Base-by-base conservation (phyloP, 2,797 vertebrate species). In the Clarias pachynema region DNA sequence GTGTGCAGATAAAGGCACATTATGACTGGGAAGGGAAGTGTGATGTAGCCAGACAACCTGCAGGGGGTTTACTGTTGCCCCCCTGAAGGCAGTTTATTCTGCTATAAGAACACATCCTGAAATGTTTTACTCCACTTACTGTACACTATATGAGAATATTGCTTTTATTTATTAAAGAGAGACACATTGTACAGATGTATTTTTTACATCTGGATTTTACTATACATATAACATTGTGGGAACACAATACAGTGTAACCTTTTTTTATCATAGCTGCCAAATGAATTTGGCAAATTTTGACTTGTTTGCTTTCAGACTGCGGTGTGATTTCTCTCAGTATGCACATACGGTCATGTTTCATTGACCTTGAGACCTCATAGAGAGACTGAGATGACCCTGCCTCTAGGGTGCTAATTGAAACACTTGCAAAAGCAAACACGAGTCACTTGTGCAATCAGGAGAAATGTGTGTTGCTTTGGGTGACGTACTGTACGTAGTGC, bases 351-450 rank as follows among this genome's bases (percentile, higher is more conserved):
- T 29, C 44, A 24, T 34, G 73, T 40, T 84, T 78, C 49, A 14
- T 0, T 78, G 29, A 78, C 31, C 60, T 68, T 84, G 56, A 29
- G 49, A 79, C 60, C 57, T n/a, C 49, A 31, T 16, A n/a, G 49
- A 18, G 60, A 66, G 78, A 65, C 29, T 40, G 31, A 60, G 53
- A 59, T 72, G 49, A 72, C 29, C 26, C 15, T 82, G 56, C 34
- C 29, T 59, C 53, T 40, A 59, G 53, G 66, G 68, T 82, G 81
- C 31, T 40, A 82, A 59, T 70, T 70, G 66, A 70, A 69, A 57
- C n/a, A 49, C 78, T 44, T 79, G 26, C 24, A 49, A 49, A 79
- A 79, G 78, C 78, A 26, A 44, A 79, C 78, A 65, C 6, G 37
- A 29, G 79, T 49, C 62, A 20, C n/a, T 65, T 31, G 40, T 80